Conservation (phyloP, 2,888 invertebrate genomes). For the Unio pictorum region DNA sequence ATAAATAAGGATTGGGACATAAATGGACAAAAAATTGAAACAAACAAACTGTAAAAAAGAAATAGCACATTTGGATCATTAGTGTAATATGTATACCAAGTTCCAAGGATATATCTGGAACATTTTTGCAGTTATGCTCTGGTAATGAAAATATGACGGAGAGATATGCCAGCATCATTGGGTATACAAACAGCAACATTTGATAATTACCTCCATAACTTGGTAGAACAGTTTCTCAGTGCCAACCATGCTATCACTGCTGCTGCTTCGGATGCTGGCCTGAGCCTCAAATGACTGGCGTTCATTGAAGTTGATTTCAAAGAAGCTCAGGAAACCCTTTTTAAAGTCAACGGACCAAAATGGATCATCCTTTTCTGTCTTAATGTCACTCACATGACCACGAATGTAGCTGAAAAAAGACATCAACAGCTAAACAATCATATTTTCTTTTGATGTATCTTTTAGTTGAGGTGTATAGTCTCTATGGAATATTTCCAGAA, state of each 20-base stretch:
- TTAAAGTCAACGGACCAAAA: conserved; percentile 71
- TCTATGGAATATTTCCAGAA: no score
- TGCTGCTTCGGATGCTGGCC: conserved; percentile 14
- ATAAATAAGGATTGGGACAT: no score
- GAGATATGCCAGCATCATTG: no score
- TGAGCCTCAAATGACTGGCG: conserved; percentile 25
- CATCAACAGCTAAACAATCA: background rate
- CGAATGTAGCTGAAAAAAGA: conserved; percentile 34
- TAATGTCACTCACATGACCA: conserved; percentile 54
- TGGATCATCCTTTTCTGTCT: conserved; percentile 63
- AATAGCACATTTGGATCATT: no score
- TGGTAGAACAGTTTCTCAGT: conserved; percentile 28
- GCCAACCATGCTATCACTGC: background rate
- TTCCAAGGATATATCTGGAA: no score
- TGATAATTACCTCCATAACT: conserved; percentile 49
- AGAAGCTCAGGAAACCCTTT: conserved; percentile 63
- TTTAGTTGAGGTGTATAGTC: no score
- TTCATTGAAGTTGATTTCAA: conserved; percentile 62
- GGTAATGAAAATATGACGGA: no score
- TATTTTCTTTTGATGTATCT: background rate
- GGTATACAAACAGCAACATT: background rate
- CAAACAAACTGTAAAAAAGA: no score
- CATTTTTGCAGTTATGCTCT: no score
- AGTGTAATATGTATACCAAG: no score
- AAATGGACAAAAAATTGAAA: no score